These are phyloP conservation scores for Dendrolimus punctatus DNA, from an alignment of 1,140 invertebrate genomes.

Conservation along the genomic window DNA sequence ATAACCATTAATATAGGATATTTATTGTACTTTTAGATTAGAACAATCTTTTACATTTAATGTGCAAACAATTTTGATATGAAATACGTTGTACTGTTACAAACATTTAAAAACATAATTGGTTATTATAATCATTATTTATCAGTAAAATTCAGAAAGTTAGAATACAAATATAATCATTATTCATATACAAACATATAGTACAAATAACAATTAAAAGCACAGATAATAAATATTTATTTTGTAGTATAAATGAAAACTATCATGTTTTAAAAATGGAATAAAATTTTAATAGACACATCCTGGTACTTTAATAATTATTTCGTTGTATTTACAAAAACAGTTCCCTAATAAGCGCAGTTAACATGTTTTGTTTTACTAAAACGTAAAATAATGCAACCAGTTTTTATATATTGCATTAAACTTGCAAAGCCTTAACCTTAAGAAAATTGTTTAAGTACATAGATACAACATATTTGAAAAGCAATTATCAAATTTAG, in stretches of 20 bases:
- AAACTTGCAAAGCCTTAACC: neutral
- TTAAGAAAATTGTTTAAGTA: neutral
- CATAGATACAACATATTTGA: neutral
- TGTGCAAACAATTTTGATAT: slow-evolving; percentile 25
- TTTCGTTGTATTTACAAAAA: slow-evolving; percentile 35
- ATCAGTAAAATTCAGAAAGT: too few species aligned
- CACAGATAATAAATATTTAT: neutral
- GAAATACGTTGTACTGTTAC: slow-evolving; percentile 22
- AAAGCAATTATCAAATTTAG: neutral
- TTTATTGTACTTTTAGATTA: slow-evolving; percentile 30
- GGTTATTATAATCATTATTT: neutral
- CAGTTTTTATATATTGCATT: neutral
- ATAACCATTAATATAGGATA: slow-evolving; percentile 25
- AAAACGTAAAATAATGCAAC: slow-evolving; percentile 7
- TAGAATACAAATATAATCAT: too few species aligned
- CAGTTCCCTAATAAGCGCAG: neutral
- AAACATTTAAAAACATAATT: neutral
- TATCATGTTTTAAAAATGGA: neutral
- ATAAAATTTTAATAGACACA: neutral
- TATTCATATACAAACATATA: too few species aligned
- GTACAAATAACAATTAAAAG: too few species aligned
- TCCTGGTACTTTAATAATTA: slow-evolving; percentile 11
- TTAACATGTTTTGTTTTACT: neutral
- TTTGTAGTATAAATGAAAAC: neutral
- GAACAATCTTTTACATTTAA: slow-evolving; percentile 18